These are phyloP conservation scores for Panopea generosa DNA, from an alignment of 2,888 invertebrate genomes.

Conservation along the genomic window DNA sequence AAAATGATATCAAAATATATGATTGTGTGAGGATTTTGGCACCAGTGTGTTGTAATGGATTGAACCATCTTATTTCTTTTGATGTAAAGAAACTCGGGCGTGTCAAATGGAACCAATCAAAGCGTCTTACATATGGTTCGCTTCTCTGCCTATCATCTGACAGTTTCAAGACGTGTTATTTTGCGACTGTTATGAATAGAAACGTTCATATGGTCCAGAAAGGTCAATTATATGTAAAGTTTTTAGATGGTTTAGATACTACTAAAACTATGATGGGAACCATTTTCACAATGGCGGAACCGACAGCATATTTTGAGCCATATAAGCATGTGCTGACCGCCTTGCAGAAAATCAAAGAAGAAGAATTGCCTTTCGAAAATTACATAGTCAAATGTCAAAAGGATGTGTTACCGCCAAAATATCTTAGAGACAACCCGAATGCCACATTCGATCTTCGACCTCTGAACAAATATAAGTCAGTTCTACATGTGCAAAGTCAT, in stretches of 20 bases:
- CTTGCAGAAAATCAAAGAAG: conserved; percentile 87
- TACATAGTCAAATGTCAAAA: conserved; percentile 63
- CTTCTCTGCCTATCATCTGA: conserved; percentile 90
- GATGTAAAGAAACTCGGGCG: conserved; percentile 38
- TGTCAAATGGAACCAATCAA: conserved; percentile 86
- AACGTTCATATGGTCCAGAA: conserved; percentile 50
- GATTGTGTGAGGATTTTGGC: conserved; percentile 70
- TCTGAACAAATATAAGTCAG: too few relatives aligned
- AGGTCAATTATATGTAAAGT: conserved; percentile 65
- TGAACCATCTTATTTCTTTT: conserved; percentile 68
- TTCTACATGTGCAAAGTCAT: background rate
- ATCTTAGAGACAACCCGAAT: conserved; percentile 26
- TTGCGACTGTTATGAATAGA: conserved; percentile 87
- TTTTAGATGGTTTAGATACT: conserved; percentile 49
- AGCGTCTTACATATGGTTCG: conserved; percentile 90
- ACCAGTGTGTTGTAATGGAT: conserved; percentile 60
- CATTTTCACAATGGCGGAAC: conserved; percentile 89
- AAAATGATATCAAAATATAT: conserved; percentile 72
- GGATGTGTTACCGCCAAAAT: conserved; percentile 55
- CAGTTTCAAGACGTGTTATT: conserved; percentile 89
- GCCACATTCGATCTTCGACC: conserved; percentile 1
- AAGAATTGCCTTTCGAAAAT: conserved; percentile 59
- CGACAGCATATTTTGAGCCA: conserved; percentile 92
- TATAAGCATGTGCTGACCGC: conserved; percentile 91
- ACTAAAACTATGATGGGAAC: conserved; percentile 23